phyloP scores from a whole-genome alignment of 1,140 invertebrate genomes.

The Steinernema khuongi region DNA sequence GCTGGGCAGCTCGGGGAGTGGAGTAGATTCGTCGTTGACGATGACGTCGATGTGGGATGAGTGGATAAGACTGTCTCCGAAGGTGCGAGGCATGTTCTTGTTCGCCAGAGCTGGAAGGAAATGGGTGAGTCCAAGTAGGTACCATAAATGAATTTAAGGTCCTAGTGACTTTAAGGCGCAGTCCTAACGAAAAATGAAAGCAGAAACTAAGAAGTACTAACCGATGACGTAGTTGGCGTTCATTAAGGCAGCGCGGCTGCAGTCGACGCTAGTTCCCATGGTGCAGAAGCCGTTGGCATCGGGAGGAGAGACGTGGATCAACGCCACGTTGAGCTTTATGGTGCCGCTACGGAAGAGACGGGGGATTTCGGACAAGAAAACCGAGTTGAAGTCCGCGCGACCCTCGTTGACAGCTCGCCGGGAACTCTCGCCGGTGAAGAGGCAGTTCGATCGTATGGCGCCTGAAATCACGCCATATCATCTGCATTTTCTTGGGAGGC shows the following conservation, averaged over 20 bases:
- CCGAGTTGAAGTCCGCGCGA: slow-evolving; percentile 76
- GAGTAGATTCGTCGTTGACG: slow-evolving; percentile 67
- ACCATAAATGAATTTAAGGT: not conserved
- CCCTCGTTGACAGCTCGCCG: slow-evolving; percentile 33
- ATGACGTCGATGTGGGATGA: slow-evolving; percentile 81
- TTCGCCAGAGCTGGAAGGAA: slow-evolving; percentile 67
- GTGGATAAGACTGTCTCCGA: slow-evolving; percentile 81
- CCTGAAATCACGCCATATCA: slow-evolving; percentile 21
- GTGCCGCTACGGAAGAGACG: slow-evolving; percentile 76
- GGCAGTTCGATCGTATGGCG: slow-evolving; percentile 41
- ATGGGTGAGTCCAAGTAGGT: slow-evolving; percentile 4
- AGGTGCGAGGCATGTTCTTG: slow-evolving; percentile 77
- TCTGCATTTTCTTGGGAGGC: not conserved
- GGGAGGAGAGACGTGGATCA: slow-evolving; percentile 80
- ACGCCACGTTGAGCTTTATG: slow-evolving; percentile 74
- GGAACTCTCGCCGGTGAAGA: slow-evolving; percentile 39
- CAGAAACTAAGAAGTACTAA: slow-evolving; percentile 60
- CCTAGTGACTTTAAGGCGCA: not conserved
- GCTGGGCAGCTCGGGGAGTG: slow-evolving; percentile 66
- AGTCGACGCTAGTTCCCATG: slow-evolving; percentile 84
- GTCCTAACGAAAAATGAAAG: not conserved
- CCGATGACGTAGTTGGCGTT: slow-evolving; percentile 81
- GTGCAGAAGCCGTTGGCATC: slow-evolving; percentile 81
- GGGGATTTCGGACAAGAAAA: slow-evolving; percentile 86
- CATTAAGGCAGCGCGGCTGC: slow-evolving; percentile 74